phyloP scores from a whole-genome alignment of 1,140 invertebrate genomes.

The Eurosta solidaginis region DNA sequence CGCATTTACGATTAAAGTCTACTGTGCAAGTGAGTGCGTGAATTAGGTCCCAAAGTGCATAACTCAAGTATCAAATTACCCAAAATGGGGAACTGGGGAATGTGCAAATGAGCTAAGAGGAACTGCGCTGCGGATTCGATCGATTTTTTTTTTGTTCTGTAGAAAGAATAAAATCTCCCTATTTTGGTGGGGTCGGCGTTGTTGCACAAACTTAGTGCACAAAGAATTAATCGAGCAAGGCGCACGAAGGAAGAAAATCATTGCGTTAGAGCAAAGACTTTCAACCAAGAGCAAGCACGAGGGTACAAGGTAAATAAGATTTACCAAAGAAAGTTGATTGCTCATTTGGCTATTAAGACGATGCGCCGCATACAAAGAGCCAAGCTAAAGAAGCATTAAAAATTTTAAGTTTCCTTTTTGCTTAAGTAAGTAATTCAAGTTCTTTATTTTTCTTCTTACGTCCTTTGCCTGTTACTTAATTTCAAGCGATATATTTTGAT shows the following conservation, averaged over 20 bases:
- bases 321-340: background rate
- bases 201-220: too few species aligned
- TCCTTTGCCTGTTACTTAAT: constrained; percentile 8
- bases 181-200: too few species aligned
- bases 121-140: too few species aligned
- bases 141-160: too few species aligned
- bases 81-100: too few species aligned
- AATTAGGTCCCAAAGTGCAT: too few species aligned
- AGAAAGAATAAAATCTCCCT: too few species aligned
- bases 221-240: too few species aligned
- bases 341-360: background rate
- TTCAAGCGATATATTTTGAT: constrained; percentile 16
- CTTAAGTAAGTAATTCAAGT: background rate
- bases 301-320: background rate
- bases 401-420: background rate
- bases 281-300: background rate
- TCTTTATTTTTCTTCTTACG: background rate
- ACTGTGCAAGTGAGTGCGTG: too few species aligned
- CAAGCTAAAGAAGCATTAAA: background rate
- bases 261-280: background rate
- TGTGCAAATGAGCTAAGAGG: too few species aligned
- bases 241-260: background rate
- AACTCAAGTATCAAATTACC: too few species aligned
- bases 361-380: background rate
- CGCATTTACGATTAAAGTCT: too few species aligned